phyloP scores from a whole-genome alignment of 1,140 invertebrate genomes.

The Sitophilus oryzae region DNA sequence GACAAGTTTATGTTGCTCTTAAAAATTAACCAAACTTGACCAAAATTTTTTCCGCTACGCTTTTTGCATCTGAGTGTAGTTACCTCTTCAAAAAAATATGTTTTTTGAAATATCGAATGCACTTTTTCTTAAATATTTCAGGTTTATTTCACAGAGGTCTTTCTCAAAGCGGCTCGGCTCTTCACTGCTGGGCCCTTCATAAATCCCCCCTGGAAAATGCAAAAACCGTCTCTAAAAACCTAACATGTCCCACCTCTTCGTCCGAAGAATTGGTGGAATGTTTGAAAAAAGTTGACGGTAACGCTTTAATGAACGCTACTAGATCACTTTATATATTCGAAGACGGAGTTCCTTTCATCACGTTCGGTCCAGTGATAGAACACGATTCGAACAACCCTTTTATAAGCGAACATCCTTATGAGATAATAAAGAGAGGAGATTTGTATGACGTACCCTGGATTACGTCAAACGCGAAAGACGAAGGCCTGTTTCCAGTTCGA shows the following conservation, averaged over 20 bases:
- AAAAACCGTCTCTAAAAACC: conserved; percentile 53
- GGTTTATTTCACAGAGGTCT: conserved; percentile 64
- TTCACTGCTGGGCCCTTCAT: conserved; percentile 65
- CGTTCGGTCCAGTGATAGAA: conserved; percentile 37
- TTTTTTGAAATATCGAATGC: no score
- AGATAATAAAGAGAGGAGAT: conserved; percentile 47
- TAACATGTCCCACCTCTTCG: conserved; percentile 62
- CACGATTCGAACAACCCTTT: conserved; percentile 46
- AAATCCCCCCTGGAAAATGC: conserved; percentile 63
- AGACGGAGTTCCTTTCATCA: conserved; percentile 33
- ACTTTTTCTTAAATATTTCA: no score
- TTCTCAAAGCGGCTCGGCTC: conserved; percentile 69
- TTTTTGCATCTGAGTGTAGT: no score
- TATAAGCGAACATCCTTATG: conserved; percentile 48
- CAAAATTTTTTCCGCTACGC: no score
- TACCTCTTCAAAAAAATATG: no score
- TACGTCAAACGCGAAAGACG: conserved; percentile 36
- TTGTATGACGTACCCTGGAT: conserved; percentile 43
- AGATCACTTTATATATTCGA: conserved; percentile 17
- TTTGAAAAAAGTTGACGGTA: conserved; percentile 44
- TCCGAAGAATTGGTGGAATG: conserved; percentile 63
- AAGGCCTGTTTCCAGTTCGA: conserved; percentile 39
- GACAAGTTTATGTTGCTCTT: no score
- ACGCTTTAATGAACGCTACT: conserved; percentile 16
- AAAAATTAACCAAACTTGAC: no score